Conservation (phyloP, 2,888 invertebrate genomes). For the Lasioglossum oenotherae region DNA sequence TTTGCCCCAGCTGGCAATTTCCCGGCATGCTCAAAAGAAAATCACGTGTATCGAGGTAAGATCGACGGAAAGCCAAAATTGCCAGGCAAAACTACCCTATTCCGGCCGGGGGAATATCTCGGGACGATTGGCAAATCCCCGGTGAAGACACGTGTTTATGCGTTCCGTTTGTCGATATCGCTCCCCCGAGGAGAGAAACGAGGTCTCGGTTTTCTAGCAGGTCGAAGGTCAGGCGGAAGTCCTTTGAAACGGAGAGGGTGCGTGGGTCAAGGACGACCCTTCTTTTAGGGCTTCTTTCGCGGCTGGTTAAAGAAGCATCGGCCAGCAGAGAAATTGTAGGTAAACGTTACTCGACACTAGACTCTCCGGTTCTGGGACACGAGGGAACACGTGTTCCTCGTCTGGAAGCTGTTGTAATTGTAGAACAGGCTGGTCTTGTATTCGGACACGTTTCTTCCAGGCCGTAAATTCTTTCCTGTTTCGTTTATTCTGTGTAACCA, state of each 20-base stretch:
- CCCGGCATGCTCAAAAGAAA: neutral
- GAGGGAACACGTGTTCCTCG: constrained; percentile 25
- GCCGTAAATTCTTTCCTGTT: constrained; percentile 3
- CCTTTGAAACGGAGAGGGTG: constrained; percentile 44
- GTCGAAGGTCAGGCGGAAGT: constrained; percentile 49
- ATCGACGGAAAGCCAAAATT: neutral
- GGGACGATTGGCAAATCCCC: neutral
- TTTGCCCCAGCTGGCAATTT: neutral
- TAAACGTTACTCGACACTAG: constrained; percentile 14
- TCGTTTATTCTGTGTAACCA: neutral
- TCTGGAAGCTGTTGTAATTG: constrained; percentile 29
- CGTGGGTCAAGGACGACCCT: constrained; percentile 31
- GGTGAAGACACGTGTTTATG: constrained; percentile 6
- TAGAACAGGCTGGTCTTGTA: constrained; percentile 9
- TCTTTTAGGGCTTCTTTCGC: neutral
- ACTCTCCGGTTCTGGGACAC: neutral
- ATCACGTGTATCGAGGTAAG: constrained; percentile 6
- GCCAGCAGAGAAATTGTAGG: constrained; percentile 20
- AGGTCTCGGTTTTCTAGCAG: constrained; percentile 35
- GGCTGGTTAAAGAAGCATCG: neutral
- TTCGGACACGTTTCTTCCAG: constrained; percentile 15
- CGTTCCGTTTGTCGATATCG: constrained; percentile 21
- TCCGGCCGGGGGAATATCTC: neutral
- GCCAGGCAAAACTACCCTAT: neutral
- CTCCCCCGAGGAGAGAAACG: neutral